Evolutionary conservation across 2,888 invertebrate genomes (phyloP).

Genomic region (Aricia artaxerxes): DNA sequence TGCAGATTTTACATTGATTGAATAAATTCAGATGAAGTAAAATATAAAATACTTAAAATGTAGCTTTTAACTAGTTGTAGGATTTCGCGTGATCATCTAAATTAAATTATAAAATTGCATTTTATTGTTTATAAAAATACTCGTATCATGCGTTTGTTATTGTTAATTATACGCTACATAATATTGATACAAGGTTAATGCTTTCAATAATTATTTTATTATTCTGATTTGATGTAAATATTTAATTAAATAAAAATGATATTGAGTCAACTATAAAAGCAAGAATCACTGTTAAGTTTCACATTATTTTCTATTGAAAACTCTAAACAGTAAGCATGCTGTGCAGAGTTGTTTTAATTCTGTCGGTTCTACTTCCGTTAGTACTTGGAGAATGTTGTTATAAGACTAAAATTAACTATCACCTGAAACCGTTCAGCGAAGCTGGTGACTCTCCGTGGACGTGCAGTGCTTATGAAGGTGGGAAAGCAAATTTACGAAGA

Average conservation of each 20-base stretch:
- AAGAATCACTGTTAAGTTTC: background rate
- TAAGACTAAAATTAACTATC: conserved; percentile 18
- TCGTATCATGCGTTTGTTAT: too few species aligned
- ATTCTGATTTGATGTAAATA: background rate
- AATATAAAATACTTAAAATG: too few species aligned
- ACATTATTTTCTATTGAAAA: background rate
- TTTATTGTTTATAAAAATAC: too few species aligned
- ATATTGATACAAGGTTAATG: background rate
- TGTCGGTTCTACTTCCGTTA: background rate
- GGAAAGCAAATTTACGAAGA: conserved; percentile 3
- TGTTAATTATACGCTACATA: too few species aligned
- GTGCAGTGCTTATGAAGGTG: conserved; percentile 9
- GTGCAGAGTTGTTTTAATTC: background rate
- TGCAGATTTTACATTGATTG: too few species aligned
- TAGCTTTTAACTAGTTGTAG: too few species aligned
- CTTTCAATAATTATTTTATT: background rate
- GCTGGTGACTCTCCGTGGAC: background rate
- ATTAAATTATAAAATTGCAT: too few species aligned
- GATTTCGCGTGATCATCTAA: too few species aligned
- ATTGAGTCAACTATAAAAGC: background rate
- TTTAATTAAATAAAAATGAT: background rate
- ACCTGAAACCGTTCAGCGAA: background rate
- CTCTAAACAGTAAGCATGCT: background rate
- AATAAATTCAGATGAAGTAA: too few species aligned
- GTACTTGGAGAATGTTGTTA: conserved; percentile 29